Evolutionary conservation across 2,888 invertebrate species (phyloP), one percentile per base, ranked within the genome.

Genomic region (Leptarthrus brevirostris): DNA sequence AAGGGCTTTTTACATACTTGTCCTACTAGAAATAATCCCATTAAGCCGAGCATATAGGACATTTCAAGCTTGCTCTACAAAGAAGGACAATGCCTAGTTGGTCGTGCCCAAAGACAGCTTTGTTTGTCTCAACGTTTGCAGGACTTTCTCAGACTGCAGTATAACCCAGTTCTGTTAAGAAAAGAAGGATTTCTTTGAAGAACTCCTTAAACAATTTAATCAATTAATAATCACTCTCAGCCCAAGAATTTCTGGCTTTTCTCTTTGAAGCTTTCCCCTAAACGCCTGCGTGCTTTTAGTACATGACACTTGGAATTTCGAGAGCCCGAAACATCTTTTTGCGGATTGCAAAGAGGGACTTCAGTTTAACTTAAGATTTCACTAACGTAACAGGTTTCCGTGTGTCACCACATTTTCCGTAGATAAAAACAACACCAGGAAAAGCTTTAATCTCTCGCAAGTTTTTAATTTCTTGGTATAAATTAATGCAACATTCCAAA

Each of bases 301-400:
- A 16, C n/a, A n/a, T 30, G 24, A 18, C 36, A 58, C 18, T 58
- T 20, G 1, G 12, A 40, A 40, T 16, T 20, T 58, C 36, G 12
- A 58, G 58, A 58, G 36, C n/a, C 16, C 20, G 18, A 34, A 58
- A 36, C 36, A 58, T n/a, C 20, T 56, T 36, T 58, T 49, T 49
- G 18, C 18, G 14, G 49, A 49, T n/a, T 64, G 8, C 6, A 47
- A 22, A 14, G 44, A 20, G 14, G 26, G 44, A 44, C 12, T 44
- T 64, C 64, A 64, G 64, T 64, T 47, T 44, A 64, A 47, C 22
- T 40, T 26, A 2, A 14, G 47, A 22, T 44, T 47, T 24, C 64
- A 5, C 2, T n/a, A 64, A 64, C 24, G 64, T 64, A 64, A 64
- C 64, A 64, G 64, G 64, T 64, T 20, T 64, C 64, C 47, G 20